phyloP scores from a whole-genome alignment of 2,113 vertebrate genomes.

The Erpornis zantholeuca region DNA sequence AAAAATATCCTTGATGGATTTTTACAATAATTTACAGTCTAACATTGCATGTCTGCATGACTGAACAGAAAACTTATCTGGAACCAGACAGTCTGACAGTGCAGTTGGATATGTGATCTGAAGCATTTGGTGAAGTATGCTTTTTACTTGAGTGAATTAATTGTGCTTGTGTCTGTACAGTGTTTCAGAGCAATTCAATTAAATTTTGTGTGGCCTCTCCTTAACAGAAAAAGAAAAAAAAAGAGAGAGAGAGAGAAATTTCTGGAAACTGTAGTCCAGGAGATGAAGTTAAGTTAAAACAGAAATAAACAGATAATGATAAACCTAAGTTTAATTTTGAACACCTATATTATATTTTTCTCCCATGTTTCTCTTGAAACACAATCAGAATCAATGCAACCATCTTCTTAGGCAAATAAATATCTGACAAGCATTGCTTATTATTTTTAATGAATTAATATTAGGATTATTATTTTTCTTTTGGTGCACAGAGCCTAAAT shows the following conservation, averaged over 20 bases:
- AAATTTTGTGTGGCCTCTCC: background rate
- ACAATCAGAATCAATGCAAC: background rate
- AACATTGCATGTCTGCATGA: background rate
- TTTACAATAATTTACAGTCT: background rate
- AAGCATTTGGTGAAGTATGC: background rate
- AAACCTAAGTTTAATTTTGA: background rate
- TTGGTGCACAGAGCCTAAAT: background rate
- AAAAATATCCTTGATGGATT: background rate
- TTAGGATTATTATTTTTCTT: background rate
- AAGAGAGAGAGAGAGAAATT: background rate
- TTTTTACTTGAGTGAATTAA: background rate
- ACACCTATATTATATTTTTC: background rate
- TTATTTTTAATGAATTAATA: background rate
- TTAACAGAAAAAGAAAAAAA: background rate
- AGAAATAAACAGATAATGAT: background rate
- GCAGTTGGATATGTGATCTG: background rate
- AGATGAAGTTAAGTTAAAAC: background rate
- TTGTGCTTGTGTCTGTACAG: background rate
- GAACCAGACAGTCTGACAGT: background rate
- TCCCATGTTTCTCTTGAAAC: background rate
- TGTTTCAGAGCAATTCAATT: background rate
- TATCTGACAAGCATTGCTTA: background rate
- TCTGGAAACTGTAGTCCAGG: background rate
- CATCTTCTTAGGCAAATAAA: background rate
- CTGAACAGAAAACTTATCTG: background rate